Base-by-base conservation (phyloP, 2,888 invertebrate genomes). In the Gari tellinella region DNA sequence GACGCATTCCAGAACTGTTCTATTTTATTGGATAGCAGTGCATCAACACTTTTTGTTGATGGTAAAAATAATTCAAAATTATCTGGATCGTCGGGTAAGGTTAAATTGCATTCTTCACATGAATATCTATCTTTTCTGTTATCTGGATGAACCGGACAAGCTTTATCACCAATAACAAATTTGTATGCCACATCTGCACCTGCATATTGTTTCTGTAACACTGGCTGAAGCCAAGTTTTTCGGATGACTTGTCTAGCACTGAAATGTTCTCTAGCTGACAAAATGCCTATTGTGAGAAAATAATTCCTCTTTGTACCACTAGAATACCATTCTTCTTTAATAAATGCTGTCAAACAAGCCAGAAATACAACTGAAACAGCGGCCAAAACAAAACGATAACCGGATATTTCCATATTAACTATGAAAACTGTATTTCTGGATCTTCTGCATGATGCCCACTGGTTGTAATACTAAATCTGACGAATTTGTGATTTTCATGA, bases 201-300 rank as follows among this genome's bases (percentile, higher is more conserved):
- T 10, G 48, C 26, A 4, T n/a, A 5, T 10, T 64, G 38, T 19
- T 10, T 4, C 7, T 51, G 1, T 2, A 57, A 40, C 5, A 17
- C 5, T n/a, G 45, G 38, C 17, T 43, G 46, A 23, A 73, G 52
- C 78, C 78, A 78, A 2, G 70, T 67, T 10, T 67, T 37, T 21
- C 78, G 63, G 0, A 74, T 21, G n/a, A 58, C 51, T 43, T 65
- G 53, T 48, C 74, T 68, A 15, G 43, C 15, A 25, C 62, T 43
- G 55, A 79, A 75, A 31, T 79, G 51, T 40, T 62, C 62, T 41
- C 79, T 68, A 2, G 79, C 72, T 12, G 72, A 72, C 15, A 76
- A 25, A 14, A 76, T 64, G 10, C 69, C 67, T 55, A 76, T 55
- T 21, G 56, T 41, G 2, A 76, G 57, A n/a, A 45, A 26, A 2